These are phyloP conservation scores for Nemotelus pantherinus DNA, from an alignment of 2,888 invertebrate species.

Conservation along the genomic window DNA sequence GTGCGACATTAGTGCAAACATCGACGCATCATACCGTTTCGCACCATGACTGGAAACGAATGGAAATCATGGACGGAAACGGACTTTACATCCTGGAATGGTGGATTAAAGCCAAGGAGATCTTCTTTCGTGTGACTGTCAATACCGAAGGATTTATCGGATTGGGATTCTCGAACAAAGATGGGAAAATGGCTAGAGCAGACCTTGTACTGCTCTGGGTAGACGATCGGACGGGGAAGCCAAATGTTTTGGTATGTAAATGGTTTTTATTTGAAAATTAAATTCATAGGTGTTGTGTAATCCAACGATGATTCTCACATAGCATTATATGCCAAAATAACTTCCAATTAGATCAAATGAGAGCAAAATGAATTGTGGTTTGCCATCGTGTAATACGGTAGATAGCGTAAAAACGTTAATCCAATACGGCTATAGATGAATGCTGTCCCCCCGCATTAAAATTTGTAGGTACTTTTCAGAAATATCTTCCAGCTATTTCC, in stretches of 20 bases:
- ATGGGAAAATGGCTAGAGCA: conserved; percentile 78
- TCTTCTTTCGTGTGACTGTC: conserved; percentile 83
- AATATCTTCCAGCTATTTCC: too few species aligned
- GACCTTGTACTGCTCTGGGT: conserved; percentile 92
- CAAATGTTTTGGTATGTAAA: conserved; percentile 75
- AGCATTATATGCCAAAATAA: too few species aligned
- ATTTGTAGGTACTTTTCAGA: too few species aligned
- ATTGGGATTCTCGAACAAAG: conserved; percentile 83
- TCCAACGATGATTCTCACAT: too few species aligned
- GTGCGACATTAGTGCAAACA: conserved; percentile 5
- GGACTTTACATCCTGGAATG: conserved; percentile 70
- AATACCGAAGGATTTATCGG: conserved; percentile 86
- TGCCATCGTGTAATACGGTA: too few species aligned
- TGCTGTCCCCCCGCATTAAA: too few species aligned
- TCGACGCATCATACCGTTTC: conserved; percentile 35
- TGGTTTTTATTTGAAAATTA: too few species aligned
- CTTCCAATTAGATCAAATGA: too few species aligned
- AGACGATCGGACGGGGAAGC: conserved; percentile 70
- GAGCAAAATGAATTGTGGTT: too few species aligned
- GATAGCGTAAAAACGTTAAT: too few species aligned
- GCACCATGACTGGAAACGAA: conserved; percentile 61
- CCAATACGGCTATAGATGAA: too few species aligned
- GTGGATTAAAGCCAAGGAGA: conserved; percentile 75
- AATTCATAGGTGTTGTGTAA: too few species aligned
- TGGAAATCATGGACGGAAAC: conserved; percentile 64